These are phyloP conservation scores for human DNA, from an alignment of 2,113 vertebrate species.

Conservation along the genomic window DNA sequence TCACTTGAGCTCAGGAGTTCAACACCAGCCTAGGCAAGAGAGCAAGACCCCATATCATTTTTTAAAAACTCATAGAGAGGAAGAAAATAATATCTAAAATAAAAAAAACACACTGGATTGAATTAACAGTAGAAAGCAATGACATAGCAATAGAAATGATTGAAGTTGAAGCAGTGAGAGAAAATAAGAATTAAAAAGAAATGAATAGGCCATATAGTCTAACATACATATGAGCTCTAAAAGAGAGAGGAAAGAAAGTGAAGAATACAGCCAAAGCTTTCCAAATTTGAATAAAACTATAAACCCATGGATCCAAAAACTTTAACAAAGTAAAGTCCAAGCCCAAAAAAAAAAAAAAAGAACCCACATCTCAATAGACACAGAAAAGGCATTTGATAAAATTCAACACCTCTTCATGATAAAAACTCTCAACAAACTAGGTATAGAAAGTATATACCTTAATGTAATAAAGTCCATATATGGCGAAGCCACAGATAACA, in stretches of 20 bases:
- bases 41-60: too few species aligned
- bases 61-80: neutral
- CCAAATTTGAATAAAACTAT: neutral
- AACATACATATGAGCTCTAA: neutral
- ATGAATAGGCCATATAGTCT: neutral
- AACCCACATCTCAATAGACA: neutral
- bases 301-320: neutral
- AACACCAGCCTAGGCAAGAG: too few species aligned
- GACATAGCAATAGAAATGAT: neutral
- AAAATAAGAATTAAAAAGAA: neutral
- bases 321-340: neutral
- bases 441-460: too few species aligned
- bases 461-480: too few species aligned
- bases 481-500: too few species aligned
- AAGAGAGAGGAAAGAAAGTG: neutral
- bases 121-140: slow-evolving; percentile 10
- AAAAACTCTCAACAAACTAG: neutral
- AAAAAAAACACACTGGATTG: neutral
- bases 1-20: too few species aligned
- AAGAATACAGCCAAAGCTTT: neutral
- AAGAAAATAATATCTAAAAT: slow-evolving; percentile 33
- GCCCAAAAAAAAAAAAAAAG: neutral
- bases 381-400: too few species aligned
- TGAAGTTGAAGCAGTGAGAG: neutral
- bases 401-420: too few species aligned